Conservation (phyloP, 2,888 invertebrate species). For the Panzeria rudis region DNA sequence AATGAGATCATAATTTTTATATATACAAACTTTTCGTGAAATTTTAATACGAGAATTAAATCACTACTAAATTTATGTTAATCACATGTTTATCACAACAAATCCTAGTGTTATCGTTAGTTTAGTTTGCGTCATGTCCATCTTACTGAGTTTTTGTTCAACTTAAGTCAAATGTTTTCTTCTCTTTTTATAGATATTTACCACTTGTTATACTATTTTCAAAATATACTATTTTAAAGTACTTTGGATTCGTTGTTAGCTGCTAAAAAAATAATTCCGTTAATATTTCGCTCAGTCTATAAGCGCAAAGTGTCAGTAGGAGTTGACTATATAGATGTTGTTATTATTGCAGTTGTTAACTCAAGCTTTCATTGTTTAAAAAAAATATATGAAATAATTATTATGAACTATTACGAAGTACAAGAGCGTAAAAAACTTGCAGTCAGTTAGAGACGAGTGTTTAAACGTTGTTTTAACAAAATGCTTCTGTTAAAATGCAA, state of each 20-base stretch:
- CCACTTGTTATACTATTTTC: background rate
- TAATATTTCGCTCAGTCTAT: background rate
- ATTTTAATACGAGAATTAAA: too few species aligned
- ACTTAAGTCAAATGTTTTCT: too few species aligned
- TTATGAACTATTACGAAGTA: slow-evolving; percentile 59
- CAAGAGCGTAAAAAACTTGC: slow-evolving; percentile 28
- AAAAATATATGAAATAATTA: slow-evolving; percentile 68
- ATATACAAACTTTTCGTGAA: too few species aligned
- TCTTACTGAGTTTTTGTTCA: too few species aligned
- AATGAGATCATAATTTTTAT: too few species aligned
- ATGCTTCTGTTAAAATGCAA: slow-evolving; percentile 62
- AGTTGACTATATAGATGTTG: slow-evolving; percentile 32
- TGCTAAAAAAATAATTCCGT: background rate
- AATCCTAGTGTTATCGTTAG: too few species aligned
- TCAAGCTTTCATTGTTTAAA: slow-evolving; percentile 60
- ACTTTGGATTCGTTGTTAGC: background rate
- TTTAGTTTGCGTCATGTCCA: too few species aligned
- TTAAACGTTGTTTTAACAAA: slow-evolving; percentile 52
- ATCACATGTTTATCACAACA: too few species aligned
- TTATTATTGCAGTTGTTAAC: slow-evolving; percentile 39
- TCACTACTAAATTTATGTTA: too few species aligned
- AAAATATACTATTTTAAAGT: background rate
- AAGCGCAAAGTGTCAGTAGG: slow-evolving; percentile 60
- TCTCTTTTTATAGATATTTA: too few species aligned
- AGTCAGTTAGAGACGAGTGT: slow-evolving; percentile 45